Evolutionary conservation across 2,888 invertebrate genomes (phyloP).

Genomic region (Rapana venosa): DNA sequence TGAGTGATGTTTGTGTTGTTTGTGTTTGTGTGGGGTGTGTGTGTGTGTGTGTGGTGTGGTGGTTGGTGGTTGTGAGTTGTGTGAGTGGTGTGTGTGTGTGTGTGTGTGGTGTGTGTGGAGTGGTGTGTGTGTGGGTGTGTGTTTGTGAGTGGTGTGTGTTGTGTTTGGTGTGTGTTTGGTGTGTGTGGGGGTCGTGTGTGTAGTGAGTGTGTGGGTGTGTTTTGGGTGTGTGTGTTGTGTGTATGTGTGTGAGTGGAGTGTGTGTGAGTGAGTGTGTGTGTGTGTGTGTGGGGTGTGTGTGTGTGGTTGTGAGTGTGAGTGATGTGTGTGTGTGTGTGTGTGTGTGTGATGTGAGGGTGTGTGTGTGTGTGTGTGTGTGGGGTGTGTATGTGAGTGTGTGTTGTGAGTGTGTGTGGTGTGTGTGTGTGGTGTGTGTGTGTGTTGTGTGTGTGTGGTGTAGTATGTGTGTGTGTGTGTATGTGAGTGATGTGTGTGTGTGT

Average conservation of each 20-base stretch:
- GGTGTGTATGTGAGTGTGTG: too few species aligned
- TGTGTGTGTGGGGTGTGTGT: not conserved
- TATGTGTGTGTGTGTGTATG: slow-evolving; percentile 8
- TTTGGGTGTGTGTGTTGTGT: too few species aligned
- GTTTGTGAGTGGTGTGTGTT: not conserved
- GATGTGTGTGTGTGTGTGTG: not conserved
- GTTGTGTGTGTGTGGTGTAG: not conserved
- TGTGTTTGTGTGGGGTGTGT: too few species aligned
- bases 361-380: not conserved
- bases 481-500: not conserved
- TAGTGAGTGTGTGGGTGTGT: too few species aligned
- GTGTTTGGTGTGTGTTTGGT: not conserved
- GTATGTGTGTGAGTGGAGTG: too few species aligned
- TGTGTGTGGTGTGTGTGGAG: not conserved
- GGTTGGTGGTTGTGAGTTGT: slow-evolving; percentile 15
- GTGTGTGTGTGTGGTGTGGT: too few species aligned
- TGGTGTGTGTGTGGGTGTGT: not conserved
- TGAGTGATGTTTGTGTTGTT: too few species aligned
- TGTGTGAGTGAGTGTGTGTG: too few species aligned
- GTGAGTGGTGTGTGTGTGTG: slow-evolving; percentile 9
- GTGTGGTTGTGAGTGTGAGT: not conserved
- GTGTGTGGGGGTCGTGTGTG: not conserved
- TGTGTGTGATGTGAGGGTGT: not conserved
- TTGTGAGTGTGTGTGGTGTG: too few species aligned
- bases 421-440: too few species aligned